Evolutionary conservation across 2,113 vertebrate genomes (phyloP), one percentile per base, ranked within the genome.

Genomic region (Labrus mixtus): DNA sequence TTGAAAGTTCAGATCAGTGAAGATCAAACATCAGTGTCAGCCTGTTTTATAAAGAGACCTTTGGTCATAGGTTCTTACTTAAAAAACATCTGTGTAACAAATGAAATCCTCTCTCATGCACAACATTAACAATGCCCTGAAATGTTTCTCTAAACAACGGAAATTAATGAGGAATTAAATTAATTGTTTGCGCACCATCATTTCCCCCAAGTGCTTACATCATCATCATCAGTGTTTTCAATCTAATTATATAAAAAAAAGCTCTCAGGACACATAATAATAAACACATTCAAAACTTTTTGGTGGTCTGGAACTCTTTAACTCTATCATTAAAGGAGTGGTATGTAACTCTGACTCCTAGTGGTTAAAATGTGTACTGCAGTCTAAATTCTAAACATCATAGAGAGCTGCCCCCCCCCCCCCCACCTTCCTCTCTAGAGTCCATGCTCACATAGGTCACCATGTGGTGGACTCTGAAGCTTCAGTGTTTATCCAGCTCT

Each of bases 121-220:
- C 51, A 60, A 2, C 25, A 25, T 39, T n/a, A 51, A 37, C 54
- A 10, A 6, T 3, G 3, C 12, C 22, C 23, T 61, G 57, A 45
- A 11, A 45, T 45, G 13, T 45, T 22, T 61, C 59, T 45, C 19
- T 33, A 43, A 23, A 33, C 46, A 76, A 61, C 60, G 59, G n/a
- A 36, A 19, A 33, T 48, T 48, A 48, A 48, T 48, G 16, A 17
- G 15, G 45, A 17, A 48, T 15, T 43, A 43, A 8, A 43, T 48
- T 17, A 17, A 17, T 17, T 48, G 45, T 36, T 15, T 56, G 25
- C 8, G 23, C 6, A 29, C 23, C 15, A 10, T 57, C 15, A 33
- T 33, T 33, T 4, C 8, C 22, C 10, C 11, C 33, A 17, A 17
- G 25, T 57, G 10, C 33, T 11, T 57, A 16, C 45, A 39, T 39